Evolutionary conservation across 1,140 invertebrate species (phyloP), one percentile per base, ranked within the genome.

Genomic region (Bilobella aurantiaca): DNA sequence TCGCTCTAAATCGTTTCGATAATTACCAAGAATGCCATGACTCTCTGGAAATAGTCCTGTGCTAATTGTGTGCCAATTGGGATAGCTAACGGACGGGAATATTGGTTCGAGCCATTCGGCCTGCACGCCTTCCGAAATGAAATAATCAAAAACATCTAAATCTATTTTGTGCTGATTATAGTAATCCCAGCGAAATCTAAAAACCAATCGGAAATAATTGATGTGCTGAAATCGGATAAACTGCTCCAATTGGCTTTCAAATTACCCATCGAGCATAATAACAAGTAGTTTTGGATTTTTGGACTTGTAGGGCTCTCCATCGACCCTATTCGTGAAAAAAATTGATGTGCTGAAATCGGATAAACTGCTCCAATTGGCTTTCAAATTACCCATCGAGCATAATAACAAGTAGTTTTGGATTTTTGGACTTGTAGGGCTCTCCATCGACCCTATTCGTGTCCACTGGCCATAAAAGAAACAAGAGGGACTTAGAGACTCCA

Each of bases 181-280:
- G 63, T 77, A 77, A 62, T 77, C 75, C 74, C 75, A 76, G 14
- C 74, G 71, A 62, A 77, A 76, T 8, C 76, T 76, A 58, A 14
- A 49, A 12, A 59, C 18, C 2, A 59, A 14, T 14, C 5, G n/a
- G 3, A 47, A 63, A 5, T 3, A 53, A 23, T 49, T 47, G 16
- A 28, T n/a, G 53, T 25, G 28, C 23, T n/a, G 18, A 63, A 63
- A 29, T 5, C 18, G 12, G 27, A 63, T 25, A n/a, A 63, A 3
- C 23, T 21, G n/a, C 28, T 28, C 8, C 8, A 63, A 27, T 18
- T n/a, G 46, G 5, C n/a, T 3, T 56, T 14, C 29, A 59, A 68
- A 62, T 60, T 29, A 68, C 67, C 67, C 67, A 47, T 64, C 67
- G 18, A 68, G 58, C 34, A 42, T 42, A 42, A 42, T 42, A 18